phyloP scores from a whole-genome alignment of 1,140 invertebrate species.

The Drosophila navojoa region DNA sequence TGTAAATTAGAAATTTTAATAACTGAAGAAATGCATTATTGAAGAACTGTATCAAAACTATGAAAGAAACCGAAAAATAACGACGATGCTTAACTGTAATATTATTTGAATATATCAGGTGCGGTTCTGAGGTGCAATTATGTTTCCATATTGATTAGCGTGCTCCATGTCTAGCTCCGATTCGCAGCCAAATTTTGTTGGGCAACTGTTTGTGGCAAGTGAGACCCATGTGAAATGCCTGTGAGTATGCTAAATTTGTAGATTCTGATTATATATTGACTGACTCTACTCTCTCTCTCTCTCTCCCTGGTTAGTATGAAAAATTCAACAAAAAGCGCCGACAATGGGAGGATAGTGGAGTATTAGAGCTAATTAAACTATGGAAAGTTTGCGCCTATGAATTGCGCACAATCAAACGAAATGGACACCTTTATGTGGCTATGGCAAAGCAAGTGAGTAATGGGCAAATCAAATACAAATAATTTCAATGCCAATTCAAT shows the following conservation, averaged over 20 bases:
- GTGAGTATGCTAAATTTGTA: constrained; percentile 54
- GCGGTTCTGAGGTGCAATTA: constrained; percentile 49
- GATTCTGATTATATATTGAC: not conserved
- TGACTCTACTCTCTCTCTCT: not conserved
- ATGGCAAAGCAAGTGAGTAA: constrained; percentile 79
- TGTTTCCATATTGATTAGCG: constrained; percentile 59
- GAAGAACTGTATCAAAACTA: too few species aligned
- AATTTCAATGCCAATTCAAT: not conserved
- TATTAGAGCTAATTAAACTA: constrained; percentile 82
- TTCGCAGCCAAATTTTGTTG: constrained; percentile 73
- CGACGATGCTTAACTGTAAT: too few species aligned
- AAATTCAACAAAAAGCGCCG: constrained; percentile 84
- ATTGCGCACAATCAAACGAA: constrained; percentile 83
- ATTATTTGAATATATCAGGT: constrained; percentile 41
- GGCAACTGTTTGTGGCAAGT: constrained; percentile 72
- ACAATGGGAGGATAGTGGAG: constrained; percentile 84
- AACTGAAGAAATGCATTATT: too few species aligned
- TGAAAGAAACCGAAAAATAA: too few species aligned
- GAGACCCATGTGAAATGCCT: constrained; percentile 84
- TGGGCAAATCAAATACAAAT: too few species aligned
- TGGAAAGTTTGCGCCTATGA: constrained; percentile 84
- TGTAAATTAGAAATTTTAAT: not conserved
- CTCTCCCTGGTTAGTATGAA: constrained; percentile 79
- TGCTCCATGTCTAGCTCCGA: constrained; percentile 71
- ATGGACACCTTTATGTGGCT: constrained; percentile 83